Conservation (phyloP, 1,140 invertebrate species). For the Cardiocondyla obscurior region DNA sequence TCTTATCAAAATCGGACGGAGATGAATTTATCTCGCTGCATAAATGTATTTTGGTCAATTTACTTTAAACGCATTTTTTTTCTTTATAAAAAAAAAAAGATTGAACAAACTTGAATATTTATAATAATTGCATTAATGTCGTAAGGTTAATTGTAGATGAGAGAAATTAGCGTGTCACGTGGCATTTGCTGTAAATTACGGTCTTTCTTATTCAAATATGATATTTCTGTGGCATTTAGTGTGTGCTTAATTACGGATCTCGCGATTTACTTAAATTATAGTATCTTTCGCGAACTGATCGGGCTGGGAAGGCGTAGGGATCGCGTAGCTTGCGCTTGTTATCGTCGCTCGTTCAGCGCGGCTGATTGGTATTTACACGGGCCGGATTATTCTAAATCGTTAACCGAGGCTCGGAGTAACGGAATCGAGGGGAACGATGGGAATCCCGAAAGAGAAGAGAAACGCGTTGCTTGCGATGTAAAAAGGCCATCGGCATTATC, state of each 20-base stretch:
- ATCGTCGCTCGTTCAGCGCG: background rate
- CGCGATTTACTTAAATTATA: slow-evolving; percentile 31
- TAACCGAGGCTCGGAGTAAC: background rate
- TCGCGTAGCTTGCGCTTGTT: slow-evolving; percentile 1
- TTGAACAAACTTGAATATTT: background rate
- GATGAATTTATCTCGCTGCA: background rate
- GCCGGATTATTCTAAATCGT: background rate
- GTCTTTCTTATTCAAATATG: slow-evolving; percentile 34
- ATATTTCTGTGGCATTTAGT: slow-evolving; percentile 42
- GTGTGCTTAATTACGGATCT: slow-evolving; percentile 9
- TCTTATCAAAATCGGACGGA: background rate
- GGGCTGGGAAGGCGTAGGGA: background rate
- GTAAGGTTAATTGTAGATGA: background rate
- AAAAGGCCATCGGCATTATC: slow-evolving; percentile 48
- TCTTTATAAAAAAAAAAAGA: background rate
- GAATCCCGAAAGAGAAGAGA: slow-evolving; percentile 1
- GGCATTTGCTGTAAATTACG: slow-evolving; percentile 33
- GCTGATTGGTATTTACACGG: slow-evolving; percentile 30
- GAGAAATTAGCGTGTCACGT: slow-evolving; percentile 14
- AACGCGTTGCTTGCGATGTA: background rate
- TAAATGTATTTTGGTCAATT: background rate
- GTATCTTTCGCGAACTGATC: slow-evolving; percentile 27
- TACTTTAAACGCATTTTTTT: background rate
- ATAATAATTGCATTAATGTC: background rate
- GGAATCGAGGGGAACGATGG: background rate